A percentile compares a stretch with the other conserved stretches of the same genome.
Evolutionary conservation across 2,797 vertebrate genomes (phyloP).

Genomic region (Dendrocincla fuliginosa): DNA sequence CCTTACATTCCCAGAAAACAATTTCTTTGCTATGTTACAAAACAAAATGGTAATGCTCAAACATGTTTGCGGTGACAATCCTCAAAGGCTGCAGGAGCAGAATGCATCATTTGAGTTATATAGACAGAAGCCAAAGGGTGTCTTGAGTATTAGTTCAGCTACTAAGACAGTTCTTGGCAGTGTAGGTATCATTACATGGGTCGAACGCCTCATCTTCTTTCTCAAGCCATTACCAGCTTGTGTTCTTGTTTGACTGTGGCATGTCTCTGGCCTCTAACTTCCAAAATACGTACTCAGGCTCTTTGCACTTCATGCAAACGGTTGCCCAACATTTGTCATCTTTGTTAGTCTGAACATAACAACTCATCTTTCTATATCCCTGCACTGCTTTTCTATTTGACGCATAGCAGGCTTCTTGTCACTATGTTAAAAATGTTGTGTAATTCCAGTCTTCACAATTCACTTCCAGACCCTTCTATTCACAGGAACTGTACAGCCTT

Average conservation of each 20-base stretch:
- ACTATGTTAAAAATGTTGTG: neutral
- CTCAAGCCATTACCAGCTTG: neutral
- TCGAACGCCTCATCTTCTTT: neutral
- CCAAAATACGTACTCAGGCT: neutral
- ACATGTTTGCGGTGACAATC: neutral
- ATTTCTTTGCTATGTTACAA: neutral
- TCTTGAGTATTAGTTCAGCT: neutral
- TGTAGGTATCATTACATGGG: neutral
- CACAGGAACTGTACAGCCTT: neutral
- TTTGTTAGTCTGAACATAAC: neutral
- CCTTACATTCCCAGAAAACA: neutral
- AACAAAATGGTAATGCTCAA: neutral
- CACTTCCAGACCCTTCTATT: neutral
- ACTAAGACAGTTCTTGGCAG: neutral
- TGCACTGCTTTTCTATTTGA: neutral
- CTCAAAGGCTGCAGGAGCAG: neutral
- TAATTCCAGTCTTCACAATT: neutral
- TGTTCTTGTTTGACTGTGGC: neutral
- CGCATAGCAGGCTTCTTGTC: neutral
- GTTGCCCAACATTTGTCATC: neutral
- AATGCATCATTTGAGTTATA: neutral
- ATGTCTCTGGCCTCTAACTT: neutral
- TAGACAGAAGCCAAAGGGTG: neutral
- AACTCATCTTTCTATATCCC: neutral
- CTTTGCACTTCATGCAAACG: neutral